phyloP scores from a whole-genome alignment of 2,113 vertebrate species.

The Rhinichthys klamathensis region DNA sequence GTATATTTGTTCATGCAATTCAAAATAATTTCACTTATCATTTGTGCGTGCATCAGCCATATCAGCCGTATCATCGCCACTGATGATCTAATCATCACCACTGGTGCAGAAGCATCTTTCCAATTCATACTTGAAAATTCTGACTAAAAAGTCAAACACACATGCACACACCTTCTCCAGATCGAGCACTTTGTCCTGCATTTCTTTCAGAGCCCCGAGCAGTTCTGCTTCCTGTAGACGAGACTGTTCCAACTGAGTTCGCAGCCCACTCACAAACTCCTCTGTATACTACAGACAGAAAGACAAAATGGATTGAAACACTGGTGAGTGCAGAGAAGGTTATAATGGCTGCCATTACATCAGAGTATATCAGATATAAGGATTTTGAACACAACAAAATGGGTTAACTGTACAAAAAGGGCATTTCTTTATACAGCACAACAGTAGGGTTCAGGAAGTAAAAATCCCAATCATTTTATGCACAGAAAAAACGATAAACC shows the following conservation, averaged over 20 bases:
- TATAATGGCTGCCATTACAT: background rate
- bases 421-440: background rate
- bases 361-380: background rate
- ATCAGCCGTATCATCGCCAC: background rate
- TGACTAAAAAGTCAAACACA: background rate
- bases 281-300: conserved; percentile 76
- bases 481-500: background rate
- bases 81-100: background rate
- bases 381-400: background rate
- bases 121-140: background rate
- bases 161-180: conserved; percentile 85
- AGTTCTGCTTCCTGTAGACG: conserved; percentile 85
- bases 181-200: conserved; percentile 95
- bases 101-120: background rate
- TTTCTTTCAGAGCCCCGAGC: conserved; percentile 87
- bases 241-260: conserved; percentile 88
- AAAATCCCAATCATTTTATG: background rate
- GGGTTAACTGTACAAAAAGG: background rate
- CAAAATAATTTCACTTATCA: background rate
- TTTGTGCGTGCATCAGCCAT: background rate
- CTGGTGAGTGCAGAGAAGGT: background rate
- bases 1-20: background rate
- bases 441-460: background rate
- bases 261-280: conserved; percentile 84
- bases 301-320: background rate